Percentiles rank a stretch among this genome's conserved stretches.
Conservation (phyloP, 2,113 vertebrate species). For the Vimba vimba region DNA sequence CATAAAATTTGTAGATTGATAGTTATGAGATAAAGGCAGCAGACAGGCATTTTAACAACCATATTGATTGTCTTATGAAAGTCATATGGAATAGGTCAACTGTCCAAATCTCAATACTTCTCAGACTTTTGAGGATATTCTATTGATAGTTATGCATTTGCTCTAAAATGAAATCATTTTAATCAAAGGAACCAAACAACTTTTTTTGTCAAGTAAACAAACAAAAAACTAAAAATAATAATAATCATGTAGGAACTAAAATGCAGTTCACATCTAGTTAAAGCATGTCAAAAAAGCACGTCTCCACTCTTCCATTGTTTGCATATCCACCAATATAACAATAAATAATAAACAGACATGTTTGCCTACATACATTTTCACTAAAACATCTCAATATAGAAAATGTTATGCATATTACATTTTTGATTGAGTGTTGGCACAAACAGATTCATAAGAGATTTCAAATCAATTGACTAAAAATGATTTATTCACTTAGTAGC, state of each 20-base stretch:
- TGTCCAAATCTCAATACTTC: background rate
- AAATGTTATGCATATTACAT: background rate
- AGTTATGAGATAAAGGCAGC: background rate
- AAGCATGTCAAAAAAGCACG: background rate
- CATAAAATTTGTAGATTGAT: background rate
- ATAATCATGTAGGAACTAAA: background rate
- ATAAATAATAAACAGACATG: background rate
- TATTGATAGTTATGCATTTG: background rate
- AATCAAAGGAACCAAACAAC: background rate
- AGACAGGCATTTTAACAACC: background rate
- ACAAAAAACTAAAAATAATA: too few relatives aligned
- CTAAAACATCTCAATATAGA: too few relatives aligned
- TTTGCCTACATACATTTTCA: background rate
- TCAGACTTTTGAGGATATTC: background rate
- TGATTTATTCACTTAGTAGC: background rate
- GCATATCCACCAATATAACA: background rate
- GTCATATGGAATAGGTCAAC: too few relatives aligned
- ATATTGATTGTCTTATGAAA: background rate
- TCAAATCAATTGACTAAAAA: background rate
- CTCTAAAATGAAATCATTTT: background rate
- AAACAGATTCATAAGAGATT: background rate
- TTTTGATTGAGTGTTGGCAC: background rate
- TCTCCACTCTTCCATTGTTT: background rate
- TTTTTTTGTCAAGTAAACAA: background rate
- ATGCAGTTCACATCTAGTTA: background rate